Conservation (phyloP, 2,888 invertebrate species). For the Ennomos fuscantarius region DNA sequence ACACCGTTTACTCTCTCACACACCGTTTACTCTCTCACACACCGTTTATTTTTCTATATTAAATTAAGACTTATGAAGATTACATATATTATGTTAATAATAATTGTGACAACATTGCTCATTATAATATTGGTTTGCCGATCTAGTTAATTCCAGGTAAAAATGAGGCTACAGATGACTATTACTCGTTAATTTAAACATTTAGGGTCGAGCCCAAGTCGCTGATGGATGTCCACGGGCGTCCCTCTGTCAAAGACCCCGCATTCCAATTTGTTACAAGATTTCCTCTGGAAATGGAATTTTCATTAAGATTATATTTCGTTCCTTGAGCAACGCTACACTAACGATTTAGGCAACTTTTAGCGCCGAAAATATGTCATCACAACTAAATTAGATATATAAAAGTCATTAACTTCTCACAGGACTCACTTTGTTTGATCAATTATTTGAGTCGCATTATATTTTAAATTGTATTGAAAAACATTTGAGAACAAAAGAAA, state of each 20-base stretch:
- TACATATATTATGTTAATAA: too few species aligned
- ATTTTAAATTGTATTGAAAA: too few species aligned
- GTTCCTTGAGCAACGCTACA: conserved; percentile 6
- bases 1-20: too few species aligned
- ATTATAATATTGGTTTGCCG: too few species aligned
- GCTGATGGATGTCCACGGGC: conserved; percentile 11
- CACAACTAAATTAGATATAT: neutral
- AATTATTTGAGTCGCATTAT: too few species aligned
- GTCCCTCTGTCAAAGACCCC: conserved; percentile 18
- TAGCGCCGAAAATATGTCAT: too few species aligned
- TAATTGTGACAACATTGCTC: too few species aligned
- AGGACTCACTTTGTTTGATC: too few species aligned
- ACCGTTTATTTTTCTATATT: too few species aligned
- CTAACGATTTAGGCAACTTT: neutral
- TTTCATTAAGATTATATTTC: conserved; percentile 26
- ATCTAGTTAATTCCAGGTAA: neutral
- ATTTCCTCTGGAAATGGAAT: conserved; percentile 36
- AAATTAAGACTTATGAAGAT: too few species aligned
- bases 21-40: too few species aligned
- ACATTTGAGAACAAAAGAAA: too few species aligned
- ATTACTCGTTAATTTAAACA: conserved; percentile 10
- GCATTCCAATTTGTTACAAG: conserved; percentile 39
- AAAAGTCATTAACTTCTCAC: neutral
- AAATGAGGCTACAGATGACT: conserved; percentile 1
- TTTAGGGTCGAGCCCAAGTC: neutral